These are phyloP conservation scores for Corythornis vintsioides DNA, from an alignment of 2,113 vertebrate genomes.

Conservation along the genomic window DNA sequence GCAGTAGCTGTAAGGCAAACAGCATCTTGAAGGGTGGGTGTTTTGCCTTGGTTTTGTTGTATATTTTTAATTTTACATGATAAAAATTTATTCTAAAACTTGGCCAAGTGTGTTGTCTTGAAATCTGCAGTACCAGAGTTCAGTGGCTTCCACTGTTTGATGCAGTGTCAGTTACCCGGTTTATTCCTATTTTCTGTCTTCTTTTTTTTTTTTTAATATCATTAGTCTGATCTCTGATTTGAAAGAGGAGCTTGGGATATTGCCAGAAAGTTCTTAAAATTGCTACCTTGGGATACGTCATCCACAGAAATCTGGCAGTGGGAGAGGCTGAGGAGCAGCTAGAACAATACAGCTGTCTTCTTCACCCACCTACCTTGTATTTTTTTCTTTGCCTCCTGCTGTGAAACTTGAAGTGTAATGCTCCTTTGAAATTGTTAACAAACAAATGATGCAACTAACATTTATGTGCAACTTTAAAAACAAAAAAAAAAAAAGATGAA, in stretches of 20 bases:
- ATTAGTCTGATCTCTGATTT: slow-evolving; percentile 42
- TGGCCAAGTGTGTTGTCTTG: background rate
- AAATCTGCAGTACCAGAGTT: background rate
- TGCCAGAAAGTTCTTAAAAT: slow-evolving; percentile 60
- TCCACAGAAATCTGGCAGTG: slow-evolving; percentile 51
- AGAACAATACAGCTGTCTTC: slow-evolving; percentile 64
- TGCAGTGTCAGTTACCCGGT: background rate
- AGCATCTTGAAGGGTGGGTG: background rate
- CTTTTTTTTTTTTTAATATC: background rate
- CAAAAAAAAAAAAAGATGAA: background rate
- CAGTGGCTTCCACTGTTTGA: background rate
- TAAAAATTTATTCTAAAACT: background rate
- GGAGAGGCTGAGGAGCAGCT: slow-evolving; percentile 56
- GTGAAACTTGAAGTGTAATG: slow-evolving; percentile 14
- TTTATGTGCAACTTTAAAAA: background rate
- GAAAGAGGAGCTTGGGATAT: slow-evolving; percentile 31
- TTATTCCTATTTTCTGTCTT: slow-evolving; percentile 37
- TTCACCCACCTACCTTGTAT: slow-evolving; percentile 43
- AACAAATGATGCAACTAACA: slow-evolving; percentile 20
- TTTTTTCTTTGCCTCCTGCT: slow-evolving; percentile 34
- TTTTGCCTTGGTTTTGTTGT: background rate
- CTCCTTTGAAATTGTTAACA: background rate
- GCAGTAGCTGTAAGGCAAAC: background rate
- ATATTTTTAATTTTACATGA: background rate
- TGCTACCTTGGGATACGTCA: slow-evolving; percentile 63